Conservation (phyloP, 37 sponge, comb jelly and placozoan species). For the Hexactinellida sp. region DNA sequence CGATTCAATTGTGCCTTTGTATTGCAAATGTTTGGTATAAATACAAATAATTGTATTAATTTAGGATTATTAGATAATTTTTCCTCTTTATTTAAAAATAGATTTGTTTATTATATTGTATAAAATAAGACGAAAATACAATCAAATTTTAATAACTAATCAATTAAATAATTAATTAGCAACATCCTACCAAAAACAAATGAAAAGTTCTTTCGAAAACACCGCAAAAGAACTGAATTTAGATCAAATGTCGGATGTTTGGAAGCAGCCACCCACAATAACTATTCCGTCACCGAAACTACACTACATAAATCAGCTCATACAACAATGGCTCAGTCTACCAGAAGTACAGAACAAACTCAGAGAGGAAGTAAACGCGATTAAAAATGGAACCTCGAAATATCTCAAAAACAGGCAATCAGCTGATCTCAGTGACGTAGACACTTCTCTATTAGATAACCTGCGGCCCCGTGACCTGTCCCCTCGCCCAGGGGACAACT, state of each 20-base stretch:
- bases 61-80: too few relatives aligned
- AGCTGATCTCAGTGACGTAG: neutral
- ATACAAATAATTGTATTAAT: too few relatives aligned
- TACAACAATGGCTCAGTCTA: neutral
- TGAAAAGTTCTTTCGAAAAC: neutral
- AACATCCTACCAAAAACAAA: too few relatives aligned
- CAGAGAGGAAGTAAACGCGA: neutral
- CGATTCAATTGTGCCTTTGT: too few relatives aligned
- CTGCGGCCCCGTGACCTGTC: neutral
- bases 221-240: neutral
- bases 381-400: constrained; percentile 1
- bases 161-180: too few relatives aligned
- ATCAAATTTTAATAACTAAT: too few relatives aligned
- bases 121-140: too few relatives aligned
- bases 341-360: neutral
- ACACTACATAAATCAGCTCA: neutral
- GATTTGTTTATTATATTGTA: too few relatives aligned
- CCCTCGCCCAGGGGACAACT: neutral
- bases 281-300: neutral
- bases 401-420: constrained; percentile 7
- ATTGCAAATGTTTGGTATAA: too few relatives aligned
- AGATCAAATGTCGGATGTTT: neutral
- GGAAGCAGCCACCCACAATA: neutral
- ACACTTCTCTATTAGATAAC: neutral
- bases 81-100: too few relatives aligned